phyloP scores from a whole-genome alignment of 2,113 vertebrate genomes.

The Syngnathus scovelli region DNA sequence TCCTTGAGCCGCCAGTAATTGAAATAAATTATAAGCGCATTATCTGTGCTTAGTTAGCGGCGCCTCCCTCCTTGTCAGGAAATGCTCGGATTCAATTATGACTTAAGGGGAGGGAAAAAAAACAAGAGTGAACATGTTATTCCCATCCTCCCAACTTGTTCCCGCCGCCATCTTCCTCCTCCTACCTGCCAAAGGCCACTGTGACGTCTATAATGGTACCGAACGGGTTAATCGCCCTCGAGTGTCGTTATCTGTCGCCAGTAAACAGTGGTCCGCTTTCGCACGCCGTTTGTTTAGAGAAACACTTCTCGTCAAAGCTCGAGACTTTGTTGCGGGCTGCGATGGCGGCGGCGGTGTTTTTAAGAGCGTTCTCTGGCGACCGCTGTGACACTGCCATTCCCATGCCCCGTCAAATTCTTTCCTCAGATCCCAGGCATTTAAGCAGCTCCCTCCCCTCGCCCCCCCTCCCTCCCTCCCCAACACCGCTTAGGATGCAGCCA shows the following conservation, averaged over 20 bases:
- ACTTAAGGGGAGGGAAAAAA: slow-evolving; percentile 28
- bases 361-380: slow-evolving; percentile 85
- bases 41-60: slow-evolving; percentile 73
- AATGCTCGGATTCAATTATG: slow-evolving; percentile 54
- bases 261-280: slow-evolving; percentile 37
- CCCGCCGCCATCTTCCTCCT: not conserved
- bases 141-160: not conserved
- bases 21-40: slow-evolving; percentile 82
- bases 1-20: slow-evolving; percentile 76
- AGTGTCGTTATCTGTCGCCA: slow-evolving; percentile 32
- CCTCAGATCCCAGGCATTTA: slow-evolving; percentile 83
- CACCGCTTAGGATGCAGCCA: slow-evolving; percentile 88
- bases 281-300: slow-evolving; percentile 55
- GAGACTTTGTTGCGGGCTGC: slow-evolving; percentile 54
- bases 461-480: slow-evolving; percentile 67
- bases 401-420: slow-evolving; percentile 92
- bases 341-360: slow-evolving; percentile 79
- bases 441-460: slow-evolving; percentile 47
- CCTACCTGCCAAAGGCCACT: slow-evolving; percentile 19
- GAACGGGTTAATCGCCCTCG: slow-evolving; percentile 6
- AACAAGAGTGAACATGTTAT: not conserved
- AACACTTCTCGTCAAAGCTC: slow-evolving; percentile 34
- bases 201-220: not conserved
- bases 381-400: slow-evolving; percentile 85
- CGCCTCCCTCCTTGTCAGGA: slow-evolving; percentile 72